Conservation (phyloP, 2,888 invertebrate species). For the Amphipyra tragopoginis region DNA sequence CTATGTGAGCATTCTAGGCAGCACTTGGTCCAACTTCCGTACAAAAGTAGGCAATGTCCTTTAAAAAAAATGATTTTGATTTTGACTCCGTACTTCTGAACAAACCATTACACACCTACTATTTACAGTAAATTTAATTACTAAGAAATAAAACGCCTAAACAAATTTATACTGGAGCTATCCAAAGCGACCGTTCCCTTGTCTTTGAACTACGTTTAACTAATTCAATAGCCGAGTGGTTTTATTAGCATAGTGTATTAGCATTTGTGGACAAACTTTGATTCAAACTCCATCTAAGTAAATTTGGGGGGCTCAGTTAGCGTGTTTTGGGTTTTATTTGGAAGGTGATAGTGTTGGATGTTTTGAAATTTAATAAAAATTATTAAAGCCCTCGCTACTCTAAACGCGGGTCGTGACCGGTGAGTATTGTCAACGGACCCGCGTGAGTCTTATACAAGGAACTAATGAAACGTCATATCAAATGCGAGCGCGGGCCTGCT, state of each 20-base stretch:
- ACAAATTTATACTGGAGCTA: constrained; percentile 3
- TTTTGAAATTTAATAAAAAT: no score
- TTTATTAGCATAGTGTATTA: constrained; percentile 36
- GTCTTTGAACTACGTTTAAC: constrained; percentile 28
- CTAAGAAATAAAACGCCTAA: constrained; percentile 12
- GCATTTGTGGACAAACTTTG: constrained; percentile 37
- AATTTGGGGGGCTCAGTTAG: constrained; percentile 9
- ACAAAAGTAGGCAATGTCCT: no score
- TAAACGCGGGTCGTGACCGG: no score
- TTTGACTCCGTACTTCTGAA: background rate
- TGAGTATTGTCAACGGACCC: no score
- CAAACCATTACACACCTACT: background rate
- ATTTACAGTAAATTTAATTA: constrained; percentile 15
- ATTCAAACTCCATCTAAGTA: constrained; percentile 24
- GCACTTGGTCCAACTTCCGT: no score
- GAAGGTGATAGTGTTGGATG: no score
- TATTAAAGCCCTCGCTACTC: no score
- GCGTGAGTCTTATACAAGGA: no score
- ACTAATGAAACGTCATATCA: no score
- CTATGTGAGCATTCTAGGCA: no score
- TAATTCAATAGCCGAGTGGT: constrained; percentile 33
- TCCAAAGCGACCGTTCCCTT: constrained; percentile 2
- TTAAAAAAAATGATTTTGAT: no score
- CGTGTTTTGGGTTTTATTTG: constrained; percentile 11
- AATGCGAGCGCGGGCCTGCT: no score